Evolutionary conservation across 2,888 invertebrate genomes (phyloP), one percentile per base, ranked within the genome.

Genomic region (Camponotus fellah): DNA sequence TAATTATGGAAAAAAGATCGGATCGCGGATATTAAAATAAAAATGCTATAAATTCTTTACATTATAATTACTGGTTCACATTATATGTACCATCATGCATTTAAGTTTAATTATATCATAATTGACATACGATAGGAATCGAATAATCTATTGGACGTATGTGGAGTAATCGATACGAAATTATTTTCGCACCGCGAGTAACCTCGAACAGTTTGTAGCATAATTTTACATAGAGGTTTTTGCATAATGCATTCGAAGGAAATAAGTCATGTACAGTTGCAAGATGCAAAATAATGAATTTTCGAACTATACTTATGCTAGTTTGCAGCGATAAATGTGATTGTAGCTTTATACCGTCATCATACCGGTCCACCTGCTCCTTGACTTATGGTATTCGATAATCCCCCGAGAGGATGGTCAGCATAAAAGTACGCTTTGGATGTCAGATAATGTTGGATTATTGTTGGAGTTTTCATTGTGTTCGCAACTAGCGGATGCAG

Each of bases 321-420:
- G 60, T 32, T 74, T 26, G 37, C 58, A 58, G 6, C 21, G 37
- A 21, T 10, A 40, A 58, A 58, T 58, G 26, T 10, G 10, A 58
- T 58, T 17, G 60, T 53, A 53, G 8, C 53, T 2, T 6, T 60
- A 32, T 60, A 56, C 21, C 21, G n/a, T 60, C 34, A 43, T 26
- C 46, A 10, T 72, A 40, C 14, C 46, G 49, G 10, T 43, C 56
- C 77, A 77, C 56, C 77, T 77, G 77, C 77, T 58, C 40, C 9
- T 77, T 37, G 17, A 76, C 14, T 76, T 56, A 53, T 26, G 40
- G 17, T 10, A 53, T 65, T 64, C 37, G 68, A 10, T 56, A 43
- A 68, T 32, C 14, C n/a, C 32, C 14, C 17, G 10, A 34, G 14
- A 14, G 14, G 4, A 66, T n/a, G 3, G 10, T 17, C 37, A 10